A percentile compares a stretch with the other conserved stretches of the same genome.
Evolutionary conservation across 2,888 invertebrate species (phyloP).

Genomic region (Prostheceraeus crozeri): DNA sequence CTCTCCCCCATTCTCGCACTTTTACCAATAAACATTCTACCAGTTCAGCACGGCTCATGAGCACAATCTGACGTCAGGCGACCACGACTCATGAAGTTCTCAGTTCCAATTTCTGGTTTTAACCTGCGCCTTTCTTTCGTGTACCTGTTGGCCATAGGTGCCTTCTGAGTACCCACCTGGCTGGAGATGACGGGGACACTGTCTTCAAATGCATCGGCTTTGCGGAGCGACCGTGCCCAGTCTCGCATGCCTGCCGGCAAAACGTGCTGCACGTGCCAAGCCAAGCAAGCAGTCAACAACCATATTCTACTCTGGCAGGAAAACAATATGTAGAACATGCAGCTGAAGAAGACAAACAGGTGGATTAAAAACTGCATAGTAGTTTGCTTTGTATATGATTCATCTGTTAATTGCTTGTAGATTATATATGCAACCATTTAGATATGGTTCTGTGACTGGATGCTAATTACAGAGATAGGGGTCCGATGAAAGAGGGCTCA

Average conservation of each 20-base stretch:
- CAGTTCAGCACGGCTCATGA: conserved; percentile 48
- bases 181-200: too few species aligned
- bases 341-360: background rate
- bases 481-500: too few species aligned
- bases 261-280: conserved; percentile 48
- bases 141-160: background rate
- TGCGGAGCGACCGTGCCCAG: conserved; percentile 50
- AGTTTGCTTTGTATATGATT: too few species aligned
- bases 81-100: conserved; percentile 51
- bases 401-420: too few species aligned
- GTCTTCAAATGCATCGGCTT: conserved; percentile 50
- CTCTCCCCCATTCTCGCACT: conserved; percentile 51
- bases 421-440: too few species aligned
- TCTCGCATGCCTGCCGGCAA: conserved; percentile 53
- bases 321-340: conserved; percentile 41
- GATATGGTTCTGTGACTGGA: too few species aligned
- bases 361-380: too few species aligned
- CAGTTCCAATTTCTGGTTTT: conserved; percentile 42
- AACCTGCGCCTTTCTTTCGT: too few species aligned
- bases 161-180: conserved; percentile 24
- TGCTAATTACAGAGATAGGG: too few species aligned
- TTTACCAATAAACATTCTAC: conserved; percentile 48
- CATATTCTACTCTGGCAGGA: conserved; percentile 53
- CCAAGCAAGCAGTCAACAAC: conserved; percentile 50
- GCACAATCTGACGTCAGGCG: conserved; percentile 52